These are phyloP conservation scores for Myiopsitta monachus DNA, from an alignment of 2,113 vertebrate genomes.

Conservation along the genomic window DNA sequence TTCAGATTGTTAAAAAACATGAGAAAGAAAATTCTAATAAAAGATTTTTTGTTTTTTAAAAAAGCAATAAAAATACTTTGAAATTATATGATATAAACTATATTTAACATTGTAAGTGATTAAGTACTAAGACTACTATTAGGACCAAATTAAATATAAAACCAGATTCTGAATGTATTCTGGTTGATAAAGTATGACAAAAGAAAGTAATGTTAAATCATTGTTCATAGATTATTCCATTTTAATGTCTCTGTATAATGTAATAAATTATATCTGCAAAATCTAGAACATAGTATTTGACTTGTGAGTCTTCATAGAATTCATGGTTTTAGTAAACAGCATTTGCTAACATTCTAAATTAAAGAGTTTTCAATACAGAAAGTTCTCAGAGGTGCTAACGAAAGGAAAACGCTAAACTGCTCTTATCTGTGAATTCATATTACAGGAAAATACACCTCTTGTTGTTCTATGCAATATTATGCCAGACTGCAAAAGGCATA, in stretches of 20 bases:
- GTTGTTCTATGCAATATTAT: neutral
- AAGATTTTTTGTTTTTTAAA: neutral
- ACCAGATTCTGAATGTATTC: neutral
- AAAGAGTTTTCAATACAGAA: neutral
- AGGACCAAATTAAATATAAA: neutral
- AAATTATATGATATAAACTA: neutral
- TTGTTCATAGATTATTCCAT: neutral
- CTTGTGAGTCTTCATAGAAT: neutral
- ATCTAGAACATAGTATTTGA: neutral
- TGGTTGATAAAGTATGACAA: neutral
- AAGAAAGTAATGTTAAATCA: slow-evolving; percentile 2
- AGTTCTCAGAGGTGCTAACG: neutral
- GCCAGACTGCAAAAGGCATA: neutral
- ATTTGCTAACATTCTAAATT: neutral
- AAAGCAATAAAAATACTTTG: neutral
- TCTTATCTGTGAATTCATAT: neutral
- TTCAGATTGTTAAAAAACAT: slow-evolving; percentile 1
- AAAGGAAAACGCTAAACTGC: neutral
- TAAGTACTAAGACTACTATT: neutral
- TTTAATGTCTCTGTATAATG: neutral
- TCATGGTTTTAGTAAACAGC: neutral
- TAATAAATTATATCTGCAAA: neutral
- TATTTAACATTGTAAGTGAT: neutral
- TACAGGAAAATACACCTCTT: neutral
- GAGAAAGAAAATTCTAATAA: neutral